Conservation (phyloP, 2,113 vertebrate genomes). For the Ctenodactylus gundi region DNA sequence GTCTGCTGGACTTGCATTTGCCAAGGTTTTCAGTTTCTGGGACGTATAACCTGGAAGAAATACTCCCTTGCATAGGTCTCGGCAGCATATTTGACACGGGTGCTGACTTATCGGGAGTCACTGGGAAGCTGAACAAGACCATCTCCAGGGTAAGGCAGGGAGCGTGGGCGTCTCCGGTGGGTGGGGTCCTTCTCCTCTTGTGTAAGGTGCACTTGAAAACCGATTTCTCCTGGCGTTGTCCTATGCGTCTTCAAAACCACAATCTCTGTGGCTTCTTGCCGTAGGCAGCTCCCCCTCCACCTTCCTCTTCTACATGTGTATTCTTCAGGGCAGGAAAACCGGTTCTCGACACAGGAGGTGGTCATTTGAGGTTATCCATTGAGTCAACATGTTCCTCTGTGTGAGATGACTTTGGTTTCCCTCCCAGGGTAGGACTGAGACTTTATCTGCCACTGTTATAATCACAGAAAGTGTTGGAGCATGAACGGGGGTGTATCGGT, state of each 20-base stretch:
- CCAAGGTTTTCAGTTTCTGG: constrained; percentile 54
- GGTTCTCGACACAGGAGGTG: rapidly evolving
- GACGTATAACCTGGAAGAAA: constrained; percentile 28
- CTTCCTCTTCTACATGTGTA: neutral
- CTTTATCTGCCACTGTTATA: neutral
- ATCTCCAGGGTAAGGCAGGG: constrained; percentile 60
- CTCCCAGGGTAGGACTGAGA: neutral
- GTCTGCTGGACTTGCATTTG: constrained; percentile 58
- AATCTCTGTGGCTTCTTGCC: neutral
- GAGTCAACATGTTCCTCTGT: neutral
- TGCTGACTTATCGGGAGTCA: constrained; percentile 30
- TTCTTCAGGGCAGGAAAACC: neutral
- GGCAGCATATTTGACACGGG: neutral
- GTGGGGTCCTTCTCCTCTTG: neutral
- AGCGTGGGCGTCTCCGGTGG: rapidly evolving
- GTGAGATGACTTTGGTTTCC: neutral
- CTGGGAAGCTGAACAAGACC: constrained; percentile 44
- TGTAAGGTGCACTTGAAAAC: neutral
- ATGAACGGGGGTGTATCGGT: no score
- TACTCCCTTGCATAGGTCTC: constrained; percentile 56
- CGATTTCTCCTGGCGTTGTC: neutral
- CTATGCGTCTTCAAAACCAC: neutral
- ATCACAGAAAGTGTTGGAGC: neutral
- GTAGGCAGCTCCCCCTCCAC: neutral
- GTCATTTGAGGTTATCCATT: rapidly evolving